Evolutionary conservation across 2,113 vertebrate genomes (phyloP), one percentile per base, ranked within the genome.

Genomic region (Sinocyclocheilus anshuiensis): DNA sequence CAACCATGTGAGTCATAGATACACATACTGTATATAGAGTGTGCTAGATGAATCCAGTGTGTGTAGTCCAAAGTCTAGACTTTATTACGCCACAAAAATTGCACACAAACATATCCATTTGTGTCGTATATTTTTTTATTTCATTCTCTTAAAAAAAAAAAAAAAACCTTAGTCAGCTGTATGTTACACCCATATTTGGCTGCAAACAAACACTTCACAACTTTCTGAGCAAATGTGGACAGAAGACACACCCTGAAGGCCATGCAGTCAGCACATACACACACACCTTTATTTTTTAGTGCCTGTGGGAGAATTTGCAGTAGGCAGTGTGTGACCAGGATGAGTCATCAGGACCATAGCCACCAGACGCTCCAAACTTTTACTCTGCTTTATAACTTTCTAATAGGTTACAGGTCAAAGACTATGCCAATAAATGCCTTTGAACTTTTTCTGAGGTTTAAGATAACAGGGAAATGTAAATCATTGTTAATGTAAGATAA

Each of bases 231-330:
- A 24, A 80, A 77, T 90, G 89, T 88, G 89, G 86, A 87, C 76
- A 87, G 84, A 86, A 80, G 65, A 87, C 87, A 90, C 89, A 65
- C 89, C 84, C 85, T 77, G 79, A 81, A 85, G 79, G 48, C 20
- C 26, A 88, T 82, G 22, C 18, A 86, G 74, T 81, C 77, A 69
- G 71, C 81, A 88, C 59, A 88, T 69, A 89, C 67, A 89, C 86
- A 88, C 72, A 89, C 84, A 87, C 87, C 83, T 85, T 76, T 87
- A 87, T 78, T 87, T 85, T 82, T 63, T 85, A 65, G 55, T 76
- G 82, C 77, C 65, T 87, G 48, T 84, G 71, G 85, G 61, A 87
- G 72, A 74, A 57, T 84, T 71, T 72, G 20, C 81, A 42, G 69
- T 59, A 74, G 24, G 50, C 22, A 72, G 48, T 48, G 53, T 83